Base-by-base conservation (phyloP, 2,888 invertebrate genomes). In the Eristalis arbustorum region DNA sequence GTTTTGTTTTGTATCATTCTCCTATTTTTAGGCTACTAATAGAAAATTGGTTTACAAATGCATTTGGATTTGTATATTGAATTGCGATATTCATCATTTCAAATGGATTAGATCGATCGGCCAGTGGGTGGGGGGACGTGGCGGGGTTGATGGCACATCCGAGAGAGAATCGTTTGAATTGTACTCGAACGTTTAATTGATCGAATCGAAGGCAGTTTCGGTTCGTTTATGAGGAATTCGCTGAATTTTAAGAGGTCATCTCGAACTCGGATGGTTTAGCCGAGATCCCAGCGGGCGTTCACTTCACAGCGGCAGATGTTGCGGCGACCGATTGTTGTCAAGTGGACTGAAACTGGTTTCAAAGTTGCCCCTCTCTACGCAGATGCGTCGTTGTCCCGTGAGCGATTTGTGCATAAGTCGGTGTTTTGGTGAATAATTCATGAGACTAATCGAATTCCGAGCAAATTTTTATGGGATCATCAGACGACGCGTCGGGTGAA, bases 1-100 rank as follows among this genome's bases (percentile, higher is more conserved):
- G 59, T 67, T 34, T 37, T 31, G 31, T 11, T 57, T 56, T 40
- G 31, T 74, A 78, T 87, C 78, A 82, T 34, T 37, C 49, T 61
- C 63, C 62, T 87, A 87, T 87, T 87, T 87, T 87, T 87, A 82
- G 87, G 71, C 40, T 59, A 78, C 78, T 75, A 79, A 87, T 75
- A 72, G 83, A 75, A 87, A 87, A 87, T 77, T 78, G 68, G 82
- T 87, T 87, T 87, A 83, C 87, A 87, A 87, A 87, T 87, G 87
- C 75, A 87, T 83, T 75, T 68, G 66, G 71, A 71, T 87, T 83
- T 83, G 75, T 64, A 82, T 82, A 83, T 87, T 75, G 83, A 83
- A 87, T 72, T 75, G 78, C 49, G 64, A 75, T 83, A 83, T 87
- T 83, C 78, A 83, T 87, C 78, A 87, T 78, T 14, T 59, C 18